phyloP scores from a whole-genome alignment of 1,140 invertebrate genomes.

The Ostrea denselamellosa region DNA sequence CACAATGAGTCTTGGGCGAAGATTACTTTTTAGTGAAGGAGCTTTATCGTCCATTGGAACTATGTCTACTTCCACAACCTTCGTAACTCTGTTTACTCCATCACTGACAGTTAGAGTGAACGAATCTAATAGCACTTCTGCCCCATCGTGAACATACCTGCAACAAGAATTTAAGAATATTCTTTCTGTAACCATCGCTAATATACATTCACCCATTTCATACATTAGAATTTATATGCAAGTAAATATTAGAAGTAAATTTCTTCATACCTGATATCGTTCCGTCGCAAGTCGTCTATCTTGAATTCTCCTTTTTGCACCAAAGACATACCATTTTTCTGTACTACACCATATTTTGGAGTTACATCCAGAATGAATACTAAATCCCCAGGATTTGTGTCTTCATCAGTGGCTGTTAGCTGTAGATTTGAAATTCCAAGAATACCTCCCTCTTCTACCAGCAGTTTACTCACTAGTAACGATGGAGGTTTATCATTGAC shows the following conservation, averaged over 20 bases:
- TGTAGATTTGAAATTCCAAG: slow-evolving; percentile 73
- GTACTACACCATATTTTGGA: slow-evolving; percentile 76
- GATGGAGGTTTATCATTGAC: slow-evolving; percentile 77
- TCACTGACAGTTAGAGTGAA: slow-evolving; percentile 78
- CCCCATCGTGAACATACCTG: slow-evolving; percentile 78
- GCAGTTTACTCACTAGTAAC: slow-evolving; percentile 74
- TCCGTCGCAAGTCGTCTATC: slow-evolving; percentile 73
- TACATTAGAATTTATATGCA: background rate
- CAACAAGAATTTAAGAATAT: slow-evolving; percentile 31
- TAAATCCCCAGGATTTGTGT: slow-evolving; percentile 75
- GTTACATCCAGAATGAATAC: slow-evolving; percentile 74
- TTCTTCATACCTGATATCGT: slow-evolving; percentile 69
- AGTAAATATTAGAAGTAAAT: background rate
- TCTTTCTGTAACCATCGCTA: background rate
- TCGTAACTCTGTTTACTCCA: slow-evolving; percentile 76
- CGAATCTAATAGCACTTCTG: slow-evolving; percentile 74
- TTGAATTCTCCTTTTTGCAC: slow-evolving; percentile 73
- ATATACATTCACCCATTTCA: no score
- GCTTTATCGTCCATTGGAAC: slow-evolving; percentile 77
- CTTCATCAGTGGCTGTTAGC: slow-evolving; percentile 76
- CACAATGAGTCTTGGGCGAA: slow-evolving; percentile 69
- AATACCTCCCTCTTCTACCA: slow-evolving; percentile 77
- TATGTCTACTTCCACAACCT: slow-evolving; percentile 75
- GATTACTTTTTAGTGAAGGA: slow-evolving; percentile 71
- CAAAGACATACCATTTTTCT: slow-evolving; percentile 73